Percentiles rank a stretch among this genome's conserved stretches.
Conservation (phyloP, 2,888 invertebrate species). For the Nasonia oneida region DNA sequence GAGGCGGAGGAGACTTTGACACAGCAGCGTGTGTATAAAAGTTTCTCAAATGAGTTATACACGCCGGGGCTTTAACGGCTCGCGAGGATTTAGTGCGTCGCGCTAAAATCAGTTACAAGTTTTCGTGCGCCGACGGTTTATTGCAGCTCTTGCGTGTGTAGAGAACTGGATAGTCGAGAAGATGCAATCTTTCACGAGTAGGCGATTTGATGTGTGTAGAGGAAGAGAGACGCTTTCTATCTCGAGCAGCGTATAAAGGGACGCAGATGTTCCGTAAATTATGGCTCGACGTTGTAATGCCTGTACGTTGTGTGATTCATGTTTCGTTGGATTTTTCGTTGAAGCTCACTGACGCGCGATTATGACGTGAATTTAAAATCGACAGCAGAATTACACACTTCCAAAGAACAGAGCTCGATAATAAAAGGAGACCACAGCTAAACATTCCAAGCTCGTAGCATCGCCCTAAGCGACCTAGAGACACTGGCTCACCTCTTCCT, state of each 20-base stretch:
- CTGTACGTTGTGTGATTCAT: neutral
- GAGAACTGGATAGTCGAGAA: neutral
- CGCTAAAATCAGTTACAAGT: conserved; percentile 47
- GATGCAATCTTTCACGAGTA: conserved; percentile 8
- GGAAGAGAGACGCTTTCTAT: neutral
- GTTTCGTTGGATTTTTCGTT: neutral
- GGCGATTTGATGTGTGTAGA: neutral
- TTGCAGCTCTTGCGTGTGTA: conserved; percentile 1
- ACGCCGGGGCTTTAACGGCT: conserved; percentile 28
- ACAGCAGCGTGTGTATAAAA: neutral
- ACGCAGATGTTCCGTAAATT: conserved; percentile 21
- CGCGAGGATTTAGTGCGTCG: neutral
- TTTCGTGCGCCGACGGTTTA: conserved; percentile 18
- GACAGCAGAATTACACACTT: no score
- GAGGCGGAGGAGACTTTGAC: neutral
- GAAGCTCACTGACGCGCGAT: no score
- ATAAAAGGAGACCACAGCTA: neutral
- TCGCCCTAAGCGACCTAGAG: neutral
- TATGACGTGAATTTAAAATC: no score
- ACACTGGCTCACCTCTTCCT: conserved; percentile 55
- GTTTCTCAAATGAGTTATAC: conserved; percentile 36
- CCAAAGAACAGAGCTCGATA: no score
- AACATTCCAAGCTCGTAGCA: neutral
- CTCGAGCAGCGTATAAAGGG: neutral
- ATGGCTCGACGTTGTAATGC: neutral